Evolutionary conservation across 2,113 vertebrate genomes (phyloP).

Genomic region (Chaetodon auriga): DNA sequence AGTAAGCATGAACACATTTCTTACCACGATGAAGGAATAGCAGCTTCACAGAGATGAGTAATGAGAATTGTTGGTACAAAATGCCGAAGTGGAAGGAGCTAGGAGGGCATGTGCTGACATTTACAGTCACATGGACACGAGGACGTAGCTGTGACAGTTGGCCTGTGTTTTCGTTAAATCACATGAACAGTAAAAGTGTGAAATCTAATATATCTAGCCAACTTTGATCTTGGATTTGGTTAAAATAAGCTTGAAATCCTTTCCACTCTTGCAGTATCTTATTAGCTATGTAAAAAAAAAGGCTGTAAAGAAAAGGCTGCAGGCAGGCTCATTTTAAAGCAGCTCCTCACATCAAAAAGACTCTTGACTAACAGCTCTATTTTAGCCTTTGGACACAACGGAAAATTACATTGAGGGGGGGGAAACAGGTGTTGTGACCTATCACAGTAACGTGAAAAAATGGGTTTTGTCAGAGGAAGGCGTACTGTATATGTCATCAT

Average conservation of each 20-base stretch:
- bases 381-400: conserved; percentile 40
- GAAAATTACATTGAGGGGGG: conserved; percentile 18
- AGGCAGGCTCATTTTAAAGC: conserved; percentile 58
- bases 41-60: neutral
- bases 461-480: neutral
- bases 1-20: neutral
- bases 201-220: conserved; percentile 56
- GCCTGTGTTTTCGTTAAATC: conserved; percentile 30
- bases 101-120: conserved; percentile 8
- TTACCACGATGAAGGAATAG: neutral
- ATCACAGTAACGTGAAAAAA: conserved; percentile 23
- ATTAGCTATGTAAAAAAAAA: conserved; percentile 54
- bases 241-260: conserved; percentile 62
- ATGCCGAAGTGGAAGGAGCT: neutral
- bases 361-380: conserved; percentile 35
- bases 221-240: conserved; percentile 71
- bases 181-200: conserved; percentile 50
- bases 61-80: neutral
- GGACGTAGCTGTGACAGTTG: conserved; percentile 27
- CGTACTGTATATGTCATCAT: neutral
- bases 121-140: conserved; percentile 38
- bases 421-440: conserved; percentile 10
- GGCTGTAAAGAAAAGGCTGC: conserved; percentile 56
- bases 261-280: conserved; percentile 35
- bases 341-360: conserved; percentile 59